A percentile compares a stretch with the other conserved stretches of the same genome.
phyloP scores from a whole-genome alignment of 2,113 vertebrate species.

The Verasper variegatus region DNA sequence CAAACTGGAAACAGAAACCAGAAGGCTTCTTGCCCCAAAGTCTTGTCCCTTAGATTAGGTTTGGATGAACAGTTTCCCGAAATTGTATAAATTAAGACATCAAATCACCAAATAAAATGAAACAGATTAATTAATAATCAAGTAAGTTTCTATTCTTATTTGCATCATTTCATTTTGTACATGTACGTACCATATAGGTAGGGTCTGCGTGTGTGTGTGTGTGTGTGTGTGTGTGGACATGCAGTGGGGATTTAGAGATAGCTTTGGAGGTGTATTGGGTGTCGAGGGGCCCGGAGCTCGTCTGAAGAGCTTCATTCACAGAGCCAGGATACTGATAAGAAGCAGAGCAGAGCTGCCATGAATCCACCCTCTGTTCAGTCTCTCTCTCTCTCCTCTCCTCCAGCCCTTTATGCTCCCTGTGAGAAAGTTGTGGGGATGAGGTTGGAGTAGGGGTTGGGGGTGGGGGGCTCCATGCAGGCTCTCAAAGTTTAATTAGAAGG shows the following conservation, averaged over 20 bases:
- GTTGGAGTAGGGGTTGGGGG: constrained; percentile 11
- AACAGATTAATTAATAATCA: not conserved
- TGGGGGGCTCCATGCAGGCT: constrained; percentile 51
- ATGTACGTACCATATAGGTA: not conserved
- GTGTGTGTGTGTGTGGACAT: constrained; percentile 16
- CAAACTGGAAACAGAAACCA: not conserved
- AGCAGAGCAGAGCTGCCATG: constrained; percentile 72
- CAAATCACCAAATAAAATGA: too few species aligned
- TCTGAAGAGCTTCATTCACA: constrained; percentile 82
- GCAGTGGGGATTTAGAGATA: constrained; percentile 62
- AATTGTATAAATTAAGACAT: not conserved
- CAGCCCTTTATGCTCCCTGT: constrained; percentile 72
- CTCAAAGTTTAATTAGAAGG: constrained; percentile 81
- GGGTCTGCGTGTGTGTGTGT: not conserved
- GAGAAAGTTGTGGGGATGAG: constrained; percentile 76
- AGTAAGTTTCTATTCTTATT: not conserved
- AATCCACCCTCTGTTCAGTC: constrained; percentile 80
- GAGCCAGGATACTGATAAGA: constrained; percentile 81
- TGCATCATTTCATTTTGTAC: not conserved
- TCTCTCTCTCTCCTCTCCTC: constrained; percentile 37
- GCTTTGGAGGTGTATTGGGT: constrained; percentile 78
- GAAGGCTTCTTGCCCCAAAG: not conserved
- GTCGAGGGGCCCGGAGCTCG: constrained; percentile 63
- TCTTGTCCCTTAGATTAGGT: not conserved
- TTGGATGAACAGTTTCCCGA: not conserved